Percentiles rank a stretch among this genome's conserved stretches.
Evolutionary conservation across 2,888 invertebrate species (phyloP).

Genomic region (Altica lythri): DNA sequence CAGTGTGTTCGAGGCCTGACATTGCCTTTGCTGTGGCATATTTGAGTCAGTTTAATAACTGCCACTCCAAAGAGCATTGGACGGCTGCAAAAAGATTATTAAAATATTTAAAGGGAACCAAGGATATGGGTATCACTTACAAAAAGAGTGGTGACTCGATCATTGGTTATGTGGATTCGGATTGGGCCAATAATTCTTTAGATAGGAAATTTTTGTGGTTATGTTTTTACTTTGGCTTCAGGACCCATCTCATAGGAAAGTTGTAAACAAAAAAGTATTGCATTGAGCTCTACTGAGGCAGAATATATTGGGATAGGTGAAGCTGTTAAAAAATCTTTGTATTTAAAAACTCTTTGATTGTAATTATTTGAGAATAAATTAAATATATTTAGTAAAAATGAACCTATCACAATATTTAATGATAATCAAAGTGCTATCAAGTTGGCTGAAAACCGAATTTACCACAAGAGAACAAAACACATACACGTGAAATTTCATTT

Average conservation of each 20-base stretch:
- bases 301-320: constrained; percentile 37
- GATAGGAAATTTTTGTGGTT: constrained; percentile 34
- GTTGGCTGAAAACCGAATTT: constrained; percentile 17
- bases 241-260: constrained; percentile 20
- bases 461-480: constrained; percentile 25
- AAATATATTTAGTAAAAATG: constrained; percentile 3
- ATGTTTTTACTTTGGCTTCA: constrained; percentile 24
- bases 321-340: constrained; percentile 37
- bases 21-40: constrained; percentile 25
- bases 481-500: constrained; percentile 25
- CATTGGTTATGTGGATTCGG: constrained; percentile 43
- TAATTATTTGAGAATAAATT: constrained; percentile 10
- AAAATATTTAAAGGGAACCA: constrained; percentile 37
- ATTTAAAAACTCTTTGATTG: constrained; percentile 14
- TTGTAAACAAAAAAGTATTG: constrained; percentile 34
- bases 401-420: constrained; percentile 17
- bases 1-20: constrained; percentile 25
- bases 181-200: constrained; percentile 20
- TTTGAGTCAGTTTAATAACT: constrained; percentile 28
- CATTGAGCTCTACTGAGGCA: constrained; percentile 33
- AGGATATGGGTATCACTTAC: constrained; percentile 30
- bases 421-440: constrained; percentile 28
- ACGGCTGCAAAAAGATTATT: constrained; percentile 43
- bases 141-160: constrained; percentile 10
- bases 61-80: constrained; percentile 35